A percentile compares a stretch with the other conserved stretches of the same genome.
These are phyloP conservation scores for Argynnis bischoffii DNA, from an alignment of 2,888 invertebrate species.

Conservation along the genomic window DNA sequence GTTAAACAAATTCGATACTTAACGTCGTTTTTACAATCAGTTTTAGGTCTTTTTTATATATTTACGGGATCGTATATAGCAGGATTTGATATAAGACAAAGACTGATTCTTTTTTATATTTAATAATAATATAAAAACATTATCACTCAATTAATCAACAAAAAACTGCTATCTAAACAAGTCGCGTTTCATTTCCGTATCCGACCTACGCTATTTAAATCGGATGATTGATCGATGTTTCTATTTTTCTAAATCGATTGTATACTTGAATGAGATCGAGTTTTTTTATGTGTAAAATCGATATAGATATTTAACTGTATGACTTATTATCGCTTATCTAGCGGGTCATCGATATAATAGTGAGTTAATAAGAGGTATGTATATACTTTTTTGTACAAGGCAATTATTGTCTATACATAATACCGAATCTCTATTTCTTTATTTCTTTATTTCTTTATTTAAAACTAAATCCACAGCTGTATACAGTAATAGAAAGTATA, in stretches of 20 bases:
- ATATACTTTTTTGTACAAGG: conserved; percentile 46
- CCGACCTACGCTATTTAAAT: conserved; percentile 66
- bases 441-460: too few species aligned
- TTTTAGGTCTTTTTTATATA: too few species aligned
- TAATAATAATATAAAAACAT: background rate
- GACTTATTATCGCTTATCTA: conserved; percentile 78
- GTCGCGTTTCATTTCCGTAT: conserved; percentile 52
- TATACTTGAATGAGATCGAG: conserved; percentile 63
- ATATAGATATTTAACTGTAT: conserved; percentile 77
- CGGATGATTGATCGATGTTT: conserved; percentile 77
- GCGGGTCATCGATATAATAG: conserved; percentile 69
- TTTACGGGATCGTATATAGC: too few species aligned
- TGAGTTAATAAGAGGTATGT: conserved; percentile 69
- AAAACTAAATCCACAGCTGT: too few species aligned
- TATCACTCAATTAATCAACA: conserved; percentile 31
- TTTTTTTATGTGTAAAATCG: conserved; percentile 71
- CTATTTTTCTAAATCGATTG: conserved; percentile 72
- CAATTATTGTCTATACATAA: background rate
- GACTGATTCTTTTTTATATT: background rate
- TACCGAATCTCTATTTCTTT: too few species aligned
- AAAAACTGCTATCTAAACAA: conserved; percentile 37
- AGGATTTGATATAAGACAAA: too few species aligned
- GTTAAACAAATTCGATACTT: too few species aligned
- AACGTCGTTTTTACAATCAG: too few species aligned
- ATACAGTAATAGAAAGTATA: too few species aligned